phyloP scores from a whole-genome alignment of 2,113 vertebrate species.

The Ceuthmochares aereus region DNA sequence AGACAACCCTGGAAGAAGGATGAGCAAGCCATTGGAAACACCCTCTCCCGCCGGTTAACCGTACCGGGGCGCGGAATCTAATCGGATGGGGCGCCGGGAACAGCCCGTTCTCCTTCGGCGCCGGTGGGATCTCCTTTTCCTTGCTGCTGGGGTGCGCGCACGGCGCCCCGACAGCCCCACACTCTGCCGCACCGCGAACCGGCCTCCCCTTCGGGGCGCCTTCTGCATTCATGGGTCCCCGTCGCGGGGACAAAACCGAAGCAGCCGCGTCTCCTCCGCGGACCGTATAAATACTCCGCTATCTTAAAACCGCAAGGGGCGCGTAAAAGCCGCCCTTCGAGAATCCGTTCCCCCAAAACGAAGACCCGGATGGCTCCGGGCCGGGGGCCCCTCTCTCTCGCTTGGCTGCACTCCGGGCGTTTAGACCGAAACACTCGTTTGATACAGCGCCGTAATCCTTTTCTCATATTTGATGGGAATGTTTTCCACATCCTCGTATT shows the following conservation, averaged over 20 bases:
- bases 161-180: not conserved
- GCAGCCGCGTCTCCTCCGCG: not conserved
- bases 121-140: not conserved
- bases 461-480: slow-evolving; percentile 79
- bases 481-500: slow-evolving; percentile 76
- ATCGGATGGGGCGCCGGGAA: accelerated
- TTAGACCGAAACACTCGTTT: slow-evolving; percentile 69
- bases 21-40: not conserved
- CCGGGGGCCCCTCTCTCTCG: slow-evolving; percentile 41
- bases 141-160: not conserved
- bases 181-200: not conserved
- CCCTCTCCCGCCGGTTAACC: not conserved
- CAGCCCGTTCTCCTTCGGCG: not conserved
- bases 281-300: not conserved
- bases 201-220: not conserved
- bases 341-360: not conserved
- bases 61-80: not conserved
- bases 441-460: slow-evolving; percentile 74
- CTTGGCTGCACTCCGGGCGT: slow-evolving; percentile 62
- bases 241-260: not conserved
- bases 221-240: not conserved
- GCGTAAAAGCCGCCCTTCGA: not conserved
- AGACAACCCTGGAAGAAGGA: too few species aligned
- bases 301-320: not conserved
- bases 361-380: not conserved